Evolutionary conservation across 2,797 vertebrate species (phyloP).

Genomic region (Neosalanx taihuensis): DNA sequence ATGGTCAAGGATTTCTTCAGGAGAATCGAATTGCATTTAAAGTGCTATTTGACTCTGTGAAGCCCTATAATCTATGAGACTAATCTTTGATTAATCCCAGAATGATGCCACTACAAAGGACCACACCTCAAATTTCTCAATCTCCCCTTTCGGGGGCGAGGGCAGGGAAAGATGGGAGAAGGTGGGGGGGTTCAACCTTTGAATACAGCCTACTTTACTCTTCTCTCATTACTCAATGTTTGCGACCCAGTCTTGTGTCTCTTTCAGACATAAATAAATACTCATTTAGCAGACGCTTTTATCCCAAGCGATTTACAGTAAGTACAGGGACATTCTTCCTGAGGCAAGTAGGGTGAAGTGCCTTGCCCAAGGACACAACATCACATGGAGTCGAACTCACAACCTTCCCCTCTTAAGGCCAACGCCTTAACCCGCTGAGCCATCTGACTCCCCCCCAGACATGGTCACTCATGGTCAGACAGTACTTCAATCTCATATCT

Average conservation of each 20-base stretch:
- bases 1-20: conserved; percentile 22
- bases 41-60: conserved; percentile 21
- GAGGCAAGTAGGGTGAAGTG: no score
- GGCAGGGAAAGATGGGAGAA: neutral
- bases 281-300: no score
- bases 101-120: neutral
- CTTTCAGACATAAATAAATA: neutral
- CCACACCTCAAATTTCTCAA: neutral
- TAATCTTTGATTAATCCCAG: conserved; percentile 6
- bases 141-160: neutral
- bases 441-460: no score
- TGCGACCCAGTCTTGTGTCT: neutral
- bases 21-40: conserved; percentile 27
- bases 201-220: conserved; percentile 19
- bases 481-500: conserved; percentile 17
- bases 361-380: no score
- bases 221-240: conserved; percentile 20
- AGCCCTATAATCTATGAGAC: conserved; percentile 21
- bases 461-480: conserved; percentile 20
- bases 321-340: no score
- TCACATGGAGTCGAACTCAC: no score
- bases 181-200: conserved; percentile 11
- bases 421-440: no score
- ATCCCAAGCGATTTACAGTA: no score
- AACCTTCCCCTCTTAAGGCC: no score